Evolutionary conservation across 2,888 invertebrate genomes (phyloP).

Genomic region (Chorisops tibialis): DNA sequence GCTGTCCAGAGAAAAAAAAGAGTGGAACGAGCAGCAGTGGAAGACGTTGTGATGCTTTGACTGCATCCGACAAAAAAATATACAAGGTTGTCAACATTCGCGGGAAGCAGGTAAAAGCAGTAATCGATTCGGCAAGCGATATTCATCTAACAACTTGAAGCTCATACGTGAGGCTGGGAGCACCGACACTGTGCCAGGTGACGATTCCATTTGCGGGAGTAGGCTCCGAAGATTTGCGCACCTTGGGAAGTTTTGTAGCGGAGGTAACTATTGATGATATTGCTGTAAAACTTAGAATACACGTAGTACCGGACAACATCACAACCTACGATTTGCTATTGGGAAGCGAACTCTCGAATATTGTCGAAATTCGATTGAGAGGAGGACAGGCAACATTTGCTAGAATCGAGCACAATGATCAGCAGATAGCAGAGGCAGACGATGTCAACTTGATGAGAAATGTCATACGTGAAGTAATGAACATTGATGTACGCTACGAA

Average conservation of each 20-base stretch:
- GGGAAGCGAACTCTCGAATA: neutral
- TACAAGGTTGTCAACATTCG: neutral
- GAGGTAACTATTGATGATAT: neutral
- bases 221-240: neutral
- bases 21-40: neutral
- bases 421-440: neutral
- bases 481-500: neutral
- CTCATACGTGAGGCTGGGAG: neutral
- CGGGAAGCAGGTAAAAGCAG: neutral
- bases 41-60: neutral
- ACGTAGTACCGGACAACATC: neutral
- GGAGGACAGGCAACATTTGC: neutral
- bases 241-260: neutral
- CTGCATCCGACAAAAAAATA: neutral
- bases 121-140: neutral
- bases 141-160: neutral
- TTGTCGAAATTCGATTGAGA: neutral
- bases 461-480: too few species aligned
- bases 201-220: neutral
- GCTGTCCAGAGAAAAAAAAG: slow-evolving; percentile 2
- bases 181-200: neutral
- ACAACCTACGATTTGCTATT: neutral
- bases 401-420: neutral
- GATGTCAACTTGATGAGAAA: too few species aligned
- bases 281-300: neutral